Evolutionary conservation across 2,113 vertebrate genomes (phyloP).

Genomic region (Bubo scandiacus): DNA sequence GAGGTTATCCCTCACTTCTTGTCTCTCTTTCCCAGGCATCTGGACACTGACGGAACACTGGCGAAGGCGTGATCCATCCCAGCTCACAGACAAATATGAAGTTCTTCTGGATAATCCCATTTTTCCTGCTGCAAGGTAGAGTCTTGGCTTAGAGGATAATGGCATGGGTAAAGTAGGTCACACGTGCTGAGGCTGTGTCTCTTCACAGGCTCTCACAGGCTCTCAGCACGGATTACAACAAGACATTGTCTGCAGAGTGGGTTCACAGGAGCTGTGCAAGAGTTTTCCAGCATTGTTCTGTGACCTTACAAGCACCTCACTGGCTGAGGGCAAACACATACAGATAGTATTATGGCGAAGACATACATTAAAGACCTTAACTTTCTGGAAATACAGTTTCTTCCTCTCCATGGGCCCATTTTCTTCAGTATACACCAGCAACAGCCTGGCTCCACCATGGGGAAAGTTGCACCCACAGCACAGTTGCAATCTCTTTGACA

Average conservation of each 20-base stretch:
- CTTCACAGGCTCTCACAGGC: neutral
- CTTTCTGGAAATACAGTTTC: neutral
- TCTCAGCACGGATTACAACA: neutral
- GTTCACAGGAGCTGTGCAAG: too few species aligned
- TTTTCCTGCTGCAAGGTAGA: conserved; percentile 57
- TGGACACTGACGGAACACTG: neutral
- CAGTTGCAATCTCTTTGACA: neutral
- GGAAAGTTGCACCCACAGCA: neutral
- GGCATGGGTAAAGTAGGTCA: neutral
- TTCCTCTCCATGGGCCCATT: neutral
- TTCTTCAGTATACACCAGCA: neutral
- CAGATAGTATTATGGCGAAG: neutral
- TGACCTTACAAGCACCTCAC: neutral
- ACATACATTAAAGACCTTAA: neutral
- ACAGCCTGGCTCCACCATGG: neutral
- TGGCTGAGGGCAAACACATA: neutral
- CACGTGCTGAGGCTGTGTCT: neutral
- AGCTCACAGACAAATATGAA: conserved; percentile 10
- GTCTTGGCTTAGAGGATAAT: neutral
- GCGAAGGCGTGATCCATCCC: neutral
- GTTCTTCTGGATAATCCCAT: conserved; percentile 35
- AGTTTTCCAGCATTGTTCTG: neutral
- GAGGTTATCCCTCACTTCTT: neutral
- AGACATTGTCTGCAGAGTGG: neutral
- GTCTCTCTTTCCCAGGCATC: neutral